Conservation (phyloP, 2,888 invertebrate genomes). For the Nomada fucata region DNA sequence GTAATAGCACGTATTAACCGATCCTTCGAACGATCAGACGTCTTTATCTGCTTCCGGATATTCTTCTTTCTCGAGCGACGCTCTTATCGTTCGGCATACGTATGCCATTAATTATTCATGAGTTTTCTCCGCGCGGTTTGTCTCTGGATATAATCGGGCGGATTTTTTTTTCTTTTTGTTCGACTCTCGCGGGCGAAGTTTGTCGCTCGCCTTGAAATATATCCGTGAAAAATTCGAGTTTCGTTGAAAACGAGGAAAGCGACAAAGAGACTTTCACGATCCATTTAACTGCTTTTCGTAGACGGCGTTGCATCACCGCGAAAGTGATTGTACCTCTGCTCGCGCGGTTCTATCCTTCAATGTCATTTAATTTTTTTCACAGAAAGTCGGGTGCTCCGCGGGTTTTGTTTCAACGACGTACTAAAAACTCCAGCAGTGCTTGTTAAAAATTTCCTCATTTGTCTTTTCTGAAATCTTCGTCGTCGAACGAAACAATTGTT, state of each 20-base stretch:
- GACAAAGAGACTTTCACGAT: conserved; percentile 49
- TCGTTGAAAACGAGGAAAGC: conserved; percentile 23
- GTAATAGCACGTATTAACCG: conserved; percentile 27
- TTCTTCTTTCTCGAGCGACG: background rate
- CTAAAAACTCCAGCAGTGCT: too few relatives aligned
- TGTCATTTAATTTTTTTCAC: too few relatives aligned
- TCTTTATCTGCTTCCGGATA: conserved; percentile 27
- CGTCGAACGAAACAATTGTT: too few relatives aligned
- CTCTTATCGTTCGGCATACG: background rate
- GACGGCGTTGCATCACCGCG: conserved; percentile 31
- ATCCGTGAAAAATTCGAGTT: background rate
- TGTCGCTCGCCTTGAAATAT: background rate
- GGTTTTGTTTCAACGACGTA: too few relatives aligned
- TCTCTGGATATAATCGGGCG: background rate
- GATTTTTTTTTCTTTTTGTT: background rate
- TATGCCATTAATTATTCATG: too few relatives aligned
- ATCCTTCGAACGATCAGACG: background rate
- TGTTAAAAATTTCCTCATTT: background rate
- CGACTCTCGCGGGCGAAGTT: background rate
- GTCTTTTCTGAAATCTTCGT: too few relatives aligned
- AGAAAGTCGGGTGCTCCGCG: too few relatives aligned
- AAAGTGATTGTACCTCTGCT: conserved; percentile 44
- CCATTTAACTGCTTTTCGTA: conserved; percentile 10
- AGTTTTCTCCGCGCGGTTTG: background rate
- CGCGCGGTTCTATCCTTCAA: conserved; percentile 5